Percentiles rank a stretch among this genome's conserved stretches.
phyloP scores from a whole-genome alignment of 2,113 vertebrate species.

The Antechinus stuartii region DNA sequence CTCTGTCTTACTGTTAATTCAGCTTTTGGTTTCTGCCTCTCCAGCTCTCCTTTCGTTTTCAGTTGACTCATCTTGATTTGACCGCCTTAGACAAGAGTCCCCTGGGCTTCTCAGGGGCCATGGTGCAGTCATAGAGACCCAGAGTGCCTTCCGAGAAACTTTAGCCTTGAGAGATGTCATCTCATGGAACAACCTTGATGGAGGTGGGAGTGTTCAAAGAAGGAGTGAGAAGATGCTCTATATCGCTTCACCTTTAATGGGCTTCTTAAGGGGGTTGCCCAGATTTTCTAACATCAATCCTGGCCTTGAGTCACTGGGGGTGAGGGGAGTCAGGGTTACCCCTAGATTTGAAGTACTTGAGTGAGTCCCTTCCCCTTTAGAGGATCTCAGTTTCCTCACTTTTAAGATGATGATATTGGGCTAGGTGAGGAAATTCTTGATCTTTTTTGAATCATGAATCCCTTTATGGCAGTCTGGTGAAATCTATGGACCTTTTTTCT shows the following conservation, averaged over 20 bases:
- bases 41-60: background rate
- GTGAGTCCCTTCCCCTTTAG: background rate
- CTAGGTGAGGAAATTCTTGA: background rate
- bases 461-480: background rate
- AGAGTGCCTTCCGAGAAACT: constrained; percentile 2
- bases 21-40: constrained; percentile 6
- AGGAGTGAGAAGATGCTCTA: background rate
- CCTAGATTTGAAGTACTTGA: background rate
- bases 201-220: background rate
- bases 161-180: background rate
- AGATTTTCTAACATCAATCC: background rate
- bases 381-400: background rate
- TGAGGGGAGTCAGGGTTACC: background rate
- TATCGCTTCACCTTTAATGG: background rate
- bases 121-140: background rate
- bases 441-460: background rate
- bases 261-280: background rate
- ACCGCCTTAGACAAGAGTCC: background rate
- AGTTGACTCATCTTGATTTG: background rate
- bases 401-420: background rate
- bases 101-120: background rate
- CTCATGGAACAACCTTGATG: background rate
- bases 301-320: background rate
- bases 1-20: constrained; percentile 1
- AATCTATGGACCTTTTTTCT: background rate